Percentiles rank a stretch among this genome's conserved stretches.
Conservation (phyloP, 1,140 invertebrate genomes). For the Drosophila sturtevanti region DNA sequence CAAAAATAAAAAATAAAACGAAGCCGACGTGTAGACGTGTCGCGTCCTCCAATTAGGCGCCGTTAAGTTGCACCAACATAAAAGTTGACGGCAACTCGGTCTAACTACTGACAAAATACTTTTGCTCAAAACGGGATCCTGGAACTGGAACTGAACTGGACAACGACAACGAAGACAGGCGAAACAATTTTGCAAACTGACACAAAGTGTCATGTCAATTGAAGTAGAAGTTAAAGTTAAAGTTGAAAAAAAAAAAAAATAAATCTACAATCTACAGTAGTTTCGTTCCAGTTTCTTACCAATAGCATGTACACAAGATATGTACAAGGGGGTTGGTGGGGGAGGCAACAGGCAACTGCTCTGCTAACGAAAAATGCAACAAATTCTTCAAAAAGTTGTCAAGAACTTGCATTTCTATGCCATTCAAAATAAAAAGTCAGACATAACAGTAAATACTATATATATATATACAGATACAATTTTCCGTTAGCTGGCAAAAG, state of each 20-base stretch:
- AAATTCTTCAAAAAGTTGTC: constrained; percentile 18
- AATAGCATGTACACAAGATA: constrained; percentile 21
- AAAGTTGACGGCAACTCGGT: constrained; percentile 50
- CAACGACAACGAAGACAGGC: constrained; percentile 28
- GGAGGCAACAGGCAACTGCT: constrained; percentile 8
- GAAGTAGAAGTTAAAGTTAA: constrained; percentile 70
- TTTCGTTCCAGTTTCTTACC: constrained; percentile 29
- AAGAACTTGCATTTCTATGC: constrained; percentile 13
- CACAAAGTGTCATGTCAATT: constrained; percentile 80
- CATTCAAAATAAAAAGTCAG: constrained; percentile 1
- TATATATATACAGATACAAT: not conserved
- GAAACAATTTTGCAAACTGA: constrained; percentile 67
- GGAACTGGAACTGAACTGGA: constrained; percentile 21
- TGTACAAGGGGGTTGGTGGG: too few species aligned
- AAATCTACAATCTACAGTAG: constrained; percentile 9
- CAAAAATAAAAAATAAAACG: too few species aligned
- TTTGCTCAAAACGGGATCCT: constrained; percentile 21
- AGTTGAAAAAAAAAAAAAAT: too few species aligned
- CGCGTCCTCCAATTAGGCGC: constrained; percentile 61
- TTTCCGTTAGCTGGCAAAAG: not conserved
- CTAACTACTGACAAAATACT: constrained; percentile 57
- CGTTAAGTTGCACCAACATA: constrained; percentile 48
- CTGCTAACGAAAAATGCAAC: constrained; percentile 14
- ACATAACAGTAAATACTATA: not conserved
- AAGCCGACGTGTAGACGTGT: constrained; percentile 42